phyloP scores from a whole-genome alignment of 1,140 invertebrate species.

The Zaprionus davidi region DNA sequence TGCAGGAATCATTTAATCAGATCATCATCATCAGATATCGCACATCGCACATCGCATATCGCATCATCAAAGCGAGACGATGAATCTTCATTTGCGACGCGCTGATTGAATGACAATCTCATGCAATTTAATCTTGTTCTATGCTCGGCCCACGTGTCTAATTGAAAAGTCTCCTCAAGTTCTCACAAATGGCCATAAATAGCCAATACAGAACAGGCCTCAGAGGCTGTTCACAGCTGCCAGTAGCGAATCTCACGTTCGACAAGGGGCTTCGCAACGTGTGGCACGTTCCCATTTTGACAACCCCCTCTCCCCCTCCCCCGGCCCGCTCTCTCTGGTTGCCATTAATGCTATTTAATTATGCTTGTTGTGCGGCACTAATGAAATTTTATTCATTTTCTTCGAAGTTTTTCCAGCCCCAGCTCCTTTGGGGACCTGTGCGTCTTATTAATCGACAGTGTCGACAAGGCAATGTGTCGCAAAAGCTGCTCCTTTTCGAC shows the following conservation, averaged over 20 bases:
- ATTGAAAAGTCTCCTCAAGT: neutral
- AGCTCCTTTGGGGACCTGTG: neutral
- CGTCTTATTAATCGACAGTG: slow-evolving; percentile 25
- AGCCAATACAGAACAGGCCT: neutral
- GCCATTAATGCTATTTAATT: slow-evolving; percentile 38
- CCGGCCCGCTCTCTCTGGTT: neutral
- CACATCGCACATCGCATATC: neutral
- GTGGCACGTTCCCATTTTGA: neutral
- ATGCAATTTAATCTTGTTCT: neutral
- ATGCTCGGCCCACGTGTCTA: neutral
- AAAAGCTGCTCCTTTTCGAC: neutral
- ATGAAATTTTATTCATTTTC: slow-evolving; percentile 43
- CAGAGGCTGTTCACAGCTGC: neutral
- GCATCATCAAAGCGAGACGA: neutral
- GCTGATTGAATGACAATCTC: neutral
- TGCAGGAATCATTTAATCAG: neutral
- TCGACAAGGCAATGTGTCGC: slow-evolving; percentile 4
- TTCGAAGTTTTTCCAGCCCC: slow-evolving; percentile 15
- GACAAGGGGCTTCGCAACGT: neutral
- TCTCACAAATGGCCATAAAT: neutral
- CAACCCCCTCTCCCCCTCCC: too few species aligned
- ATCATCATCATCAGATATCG: neutral
- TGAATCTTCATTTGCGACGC: neutral
- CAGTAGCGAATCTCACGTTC: neutral
- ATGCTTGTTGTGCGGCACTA: slow-evolving; percentile 35